A percentile compares a stretch with the other conserved stretches of the same genome.
Conservation (phyloP, 2,797 vertebrate genomes). For the Protonibea diacanthus region DNA sequence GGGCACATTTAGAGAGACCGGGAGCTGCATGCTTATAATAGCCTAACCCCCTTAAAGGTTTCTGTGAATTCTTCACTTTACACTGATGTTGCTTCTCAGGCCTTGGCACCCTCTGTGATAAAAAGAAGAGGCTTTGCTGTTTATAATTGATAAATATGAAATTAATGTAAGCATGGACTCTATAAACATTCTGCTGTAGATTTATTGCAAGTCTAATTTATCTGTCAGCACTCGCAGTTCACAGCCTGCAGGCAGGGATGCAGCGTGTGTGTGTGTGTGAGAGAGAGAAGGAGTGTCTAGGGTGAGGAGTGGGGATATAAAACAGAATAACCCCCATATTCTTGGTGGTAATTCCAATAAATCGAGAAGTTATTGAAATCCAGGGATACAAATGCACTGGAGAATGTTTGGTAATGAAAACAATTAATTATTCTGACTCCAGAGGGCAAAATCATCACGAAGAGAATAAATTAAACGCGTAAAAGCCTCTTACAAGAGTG, state of each 20-base stretch:
- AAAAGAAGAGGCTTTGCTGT: conserved; percentile 22
- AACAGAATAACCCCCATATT: conserved; percentile 45
- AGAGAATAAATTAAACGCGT: conserved; percentile 62
- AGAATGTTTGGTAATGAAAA: conserved; percentile 80
- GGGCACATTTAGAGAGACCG: conserved; percentile 25
- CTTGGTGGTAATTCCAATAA: conserved; percentile 67
- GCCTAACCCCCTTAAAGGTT: conserved; percentile 9
- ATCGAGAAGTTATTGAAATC: conserved; percentile 74
- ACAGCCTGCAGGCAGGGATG: conserved; percentile 52
- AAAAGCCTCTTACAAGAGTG: conserved; percentile 48
- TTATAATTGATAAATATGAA: conserved; percentile 29
- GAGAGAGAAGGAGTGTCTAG: conserved; percentile 6
- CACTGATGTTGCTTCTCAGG: conserved; percentile 14
- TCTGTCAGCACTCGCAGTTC: conserved; percentile 56
- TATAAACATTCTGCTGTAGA: conserved; percentile 52
- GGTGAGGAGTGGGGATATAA: conserved; percentile 48
- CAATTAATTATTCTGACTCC: conserved; percentile 77
- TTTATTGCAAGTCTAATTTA: conserved; percentile 65
- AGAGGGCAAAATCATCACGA: conserved; percentile 64
- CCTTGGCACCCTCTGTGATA: neutral
- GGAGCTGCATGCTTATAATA: conserved; percentile 31
- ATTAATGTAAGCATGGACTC: conserved; percentile 36
- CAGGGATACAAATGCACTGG: conserved; percentile 61
- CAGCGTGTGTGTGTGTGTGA: conserved; percentile 30
- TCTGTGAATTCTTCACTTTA: conserved; percentile 37